These are phyloP conservation scores for Andrena fulva DNA, from an alignment of 2,888 invertebrate species.

Conservation along the genomic window DNA sequence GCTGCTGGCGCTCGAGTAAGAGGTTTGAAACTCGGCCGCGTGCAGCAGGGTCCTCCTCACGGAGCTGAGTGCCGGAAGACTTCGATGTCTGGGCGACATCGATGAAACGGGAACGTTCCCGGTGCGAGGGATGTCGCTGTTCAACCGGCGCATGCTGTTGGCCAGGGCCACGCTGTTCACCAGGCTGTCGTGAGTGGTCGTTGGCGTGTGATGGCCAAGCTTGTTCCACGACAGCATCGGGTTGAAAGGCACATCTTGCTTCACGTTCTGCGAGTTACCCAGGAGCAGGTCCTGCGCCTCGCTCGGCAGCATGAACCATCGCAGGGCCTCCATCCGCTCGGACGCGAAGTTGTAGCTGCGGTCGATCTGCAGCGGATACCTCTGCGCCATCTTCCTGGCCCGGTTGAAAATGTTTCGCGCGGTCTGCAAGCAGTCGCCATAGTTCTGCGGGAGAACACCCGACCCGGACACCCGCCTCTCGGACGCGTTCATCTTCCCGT, in stretches of 20 bases:
- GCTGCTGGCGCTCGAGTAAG: conserved; percentile 37
- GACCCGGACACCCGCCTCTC: conserved; percentile 90
- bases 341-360: conserved; percentile 90
- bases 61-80: conserved; percentile 86
- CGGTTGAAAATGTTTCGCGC: conserved; percentile 92
- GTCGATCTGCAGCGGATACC: conserved; percentile 89
- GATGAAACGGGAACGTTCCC: conserved; percentile 84
- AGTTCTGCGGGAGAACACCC: conserved; percentile 90
- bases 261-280: conserved; percentile 91
- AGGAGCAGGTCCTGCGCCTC: conserved; percentile 92
- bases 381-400: conserved; percentile 91
- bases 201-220: conserved; percentile 47
- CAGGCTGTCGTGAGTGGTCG: conserved; percentile 62
- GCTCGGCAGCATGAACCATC: conserved; percentile 96
- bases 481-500: conserved; percentile 91
- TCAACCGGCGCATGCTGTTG: conserved; percentile 79
- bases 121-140: conserved; percentile 81
- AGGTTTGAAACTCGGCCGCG: conserved; percentile 31
- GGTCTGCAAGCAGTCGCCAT: conserved; percentile 91
- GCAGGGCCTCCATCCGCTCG: conserved; percentile 88
- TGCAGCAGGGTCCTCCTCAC: conserved; percentile 46
- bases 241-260: conserved; percentile 91
- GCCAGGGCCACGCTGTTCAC: conserved; percentile 58
- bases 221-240: conserved; percentile 82
- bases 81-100: conserved; percentile 89